Base-by-base conservation (phyloP, 2,888 invertebrate species). In the Apoda limacodes region DNA sequence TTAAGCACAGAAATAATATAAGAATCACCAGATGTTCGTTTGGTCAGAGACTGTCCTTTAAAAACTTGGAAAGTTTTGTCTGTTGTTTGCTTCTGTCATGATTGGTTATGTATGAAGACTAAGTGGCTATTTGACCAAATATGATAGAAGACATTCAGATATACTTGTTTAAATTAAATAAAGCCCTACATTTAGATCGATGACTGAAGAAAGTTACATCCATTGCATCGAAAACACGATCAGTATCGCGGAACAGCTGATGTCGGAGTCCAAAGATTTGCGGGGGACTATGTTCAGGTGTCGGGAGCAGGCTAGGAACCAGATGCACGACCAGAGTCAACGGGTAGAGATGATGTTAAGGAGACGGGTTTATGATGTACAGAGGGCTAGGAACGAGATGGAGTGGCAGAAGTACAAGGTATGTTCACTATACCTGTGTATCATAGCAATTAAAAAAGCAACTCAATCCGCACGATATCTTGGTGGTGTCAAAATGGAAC, bases 291-390 rank as follows among this genome's bases (percentile, higher is more conserved):
- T 93, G 65, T 89, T 90, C 52, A 87, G 89, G 30, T 87, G 88
- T 22, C 83, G 92, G 3, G 91, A 93, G 58, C 87, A 88, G 45
- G 88, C 90, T 0, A 82, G 83, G 35, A 93, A 94, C 50, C 92
- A 93, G 58, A 83, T 94, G 61, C 82, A 85, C 34, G 88, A 92
- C 2, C 94, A 95, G 67, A 85, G 89, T 43, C 92, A 94, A 44
- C 83, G 87, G 2, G 90, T 93, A 0, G 93, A 96, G 60, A 90
- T 92, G 63, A 86, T 89, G 1, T 83, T 94, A 58, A 83, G 96
- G 20, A 89, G 93, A 56, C 83, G 96, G 30, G 89, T 95, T 27
- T 95, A 92, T 58, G 93, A 96, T 58, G 90, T 92, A 24, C 89
- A 92, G 56, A 84, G 90, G 34, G 90, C 90, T 0, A 85, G 90